Evolutionary conservation across 2,888 invertebrate genomes (phyloP).

Genomic region (Dermolepida albohirtum): DNA sequence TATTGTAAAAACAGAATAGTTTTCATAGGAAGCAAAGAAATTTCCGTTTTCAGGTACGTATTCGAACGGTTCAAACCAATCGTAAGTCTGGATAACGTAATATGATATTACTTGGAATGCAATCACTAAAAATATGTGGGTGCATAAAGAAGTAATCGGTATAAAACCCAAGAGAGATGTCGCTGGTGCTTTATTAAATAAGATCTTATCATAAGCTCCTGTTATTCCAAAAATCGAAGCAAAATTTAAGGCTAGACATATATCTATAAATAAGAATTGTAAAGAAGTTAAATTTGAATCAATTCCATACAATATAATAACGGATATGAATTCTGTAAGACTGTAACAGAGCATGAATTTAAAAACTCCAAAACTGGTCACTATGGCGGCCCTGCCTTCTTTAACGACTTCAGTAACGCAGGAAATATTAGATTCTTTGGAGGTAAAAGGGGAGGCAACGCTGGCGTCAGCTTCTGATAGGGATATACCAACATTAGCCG

Average conservation of each 20-base stretch:
- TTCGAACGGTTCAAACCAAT: constrained; percentile 70
- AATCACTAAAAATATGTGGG: constrained; percentile 68
- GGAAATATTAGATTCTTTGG: constrained; percentile 84
- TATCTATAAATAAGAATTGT: constrained; percentile 76
- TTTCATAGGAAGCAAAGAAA: constrained; percentile 69
- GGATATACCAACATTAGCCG: constrained; percentile 92
- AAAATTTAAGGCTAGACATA: constrained; percentile 72
- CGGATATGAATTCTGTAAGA: constrained; percentile 89
- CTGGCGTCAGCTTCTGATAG: constrained; percentile 93
- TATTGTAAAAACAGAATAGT: constrained; percentile 72
- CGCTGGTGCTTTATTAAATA: constrained; percentile 69
- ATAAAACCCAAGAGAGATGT: constrained; percentile 67
- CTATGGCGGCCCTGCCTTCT: constrained; percentile 92
- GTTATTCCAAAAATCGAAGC: constrained; percentile 76
- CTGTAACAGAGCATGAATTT: constrained; percentile 98
- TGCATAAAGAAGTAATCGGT: constrained; percentile 68
- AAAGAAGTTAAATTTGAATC: constrained; percentile 72
- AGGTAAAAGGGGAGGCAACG: constrained; percentile 95
- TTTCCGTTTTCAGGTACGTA: constrained; percentile 54
- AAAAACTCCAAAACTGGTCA: constrained; percentile 97
- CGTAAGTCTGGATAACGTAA: constrained; percentile 66
- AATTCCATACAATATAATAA: constrained; percentile 85
- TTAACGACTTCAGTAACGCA: constrained; percentile 85
- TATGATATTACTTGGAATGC: constrained; percentile 67
- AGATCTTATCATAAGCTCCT: constrained; percentile 64